Evolutionary conservation across 2,888 invertebrate genomes (phyloP), one percentile per base, ranked within the genome.

Genomic region (Spodoptera littoralis): DNA sequence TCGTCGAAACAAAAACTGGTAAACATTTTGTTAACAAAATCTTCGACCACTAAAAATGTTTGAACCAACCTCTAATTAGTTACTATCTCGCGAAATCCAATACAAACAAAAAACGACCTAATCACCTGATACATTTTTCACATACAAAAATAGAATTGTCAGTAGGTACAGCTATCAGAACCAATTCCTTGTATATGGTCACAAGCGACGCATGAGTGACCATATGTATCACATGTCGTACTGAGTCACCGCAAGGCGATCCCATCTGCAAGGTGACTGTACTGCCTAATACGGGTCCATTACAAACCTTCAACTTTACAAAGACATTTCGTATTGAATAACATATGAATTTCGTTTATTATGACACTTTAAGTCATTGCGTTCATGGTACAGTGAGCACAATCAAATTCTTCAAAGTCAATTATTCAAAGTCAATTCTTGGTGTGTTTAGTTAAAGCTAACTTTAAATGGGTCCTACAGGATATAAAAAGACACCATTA

Each of bases 231-330:
- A 53, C 56, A 73, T 86, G 73, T 77, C 84, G 58, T 67, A 73
- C 70, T 90, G 88, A 89, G 82, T 88, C 88, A 88, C 77, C 75
- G 88, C 87, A 87, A 89, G 84, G 85, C 84, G 89, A 90, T 89
- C 88, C 83, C 77, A 71, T 52, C 48, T 64, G 79, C 89, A 88
- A 90, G 90, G 90, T 88, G 81, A 89, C 79, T 85, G 81, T 70
- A 78, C 84, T 73, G 80, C 76, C 84, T 64, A 79, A 81, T 79
- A 70, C 80, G 76, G 75, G 49, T 80, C 73, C 64, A 77, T 80
- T 79, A 80, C 81, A 80, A 71, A 71, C 79, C 75, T 78, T 79
- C 79, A 74, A 71, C 76, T 76, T 74, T 75, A 65, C 73, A 67
- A 60, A 77, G 67, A 75, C 65, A 65, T 72, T 70, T 73, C 51